Percentiles rank a stretch among this genome's conserved stretches.
Conservation (phyloP, 2,888 invertebrate species). For the Phalera bucephala region DNA sequence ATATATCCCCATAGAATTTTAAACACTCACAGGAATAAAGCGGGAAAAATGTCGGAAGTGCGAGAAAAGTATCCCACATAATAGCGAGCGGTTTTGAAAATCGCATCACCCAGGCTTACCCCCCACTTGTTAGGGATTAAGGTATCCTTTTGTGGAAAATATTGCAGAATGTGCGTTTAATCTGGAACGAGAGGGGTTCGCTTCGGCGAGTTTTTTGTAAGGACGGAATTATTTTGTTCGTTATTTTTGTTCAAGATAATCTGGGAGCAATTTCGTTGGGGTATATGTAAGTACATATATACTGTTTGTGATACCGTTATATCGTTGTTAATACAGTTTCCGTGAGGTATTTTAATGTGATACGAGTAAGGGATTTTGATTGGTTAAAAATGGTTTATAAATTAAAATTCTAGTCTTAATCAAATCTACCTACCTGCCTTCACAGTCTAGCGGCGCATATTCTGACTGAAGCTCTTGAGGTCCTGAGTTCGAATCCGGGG, state of each 20-base stretch:
- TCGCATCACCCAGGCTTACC: conserved; percentile 57
- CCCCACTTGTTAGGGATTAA: conserved; percentile 79
- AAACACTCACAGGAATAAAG: no score
- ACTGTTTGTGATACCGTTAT: conserved; percentile 8
- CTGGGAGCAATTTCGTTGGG: conserved; percentile 56
- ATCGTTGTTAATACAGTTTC: conserved; percentile 23
- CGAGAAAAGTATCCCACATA: no score
- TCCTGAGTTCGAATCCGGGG: no score
- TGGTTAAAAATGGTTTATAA: no score
- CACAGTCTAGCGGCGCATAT: no score
- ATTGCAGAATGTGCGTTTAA: conserved; percentile 80
- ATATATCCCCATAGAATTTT: no score
- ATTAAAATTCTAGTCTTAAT: no score
- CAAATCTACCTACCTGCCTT: no score
- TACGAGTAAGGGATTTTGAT: background rate
- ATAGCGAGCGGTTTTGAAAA: conserved; percentile 52
- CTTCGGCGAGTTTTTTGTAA: conserved; percentile 65
- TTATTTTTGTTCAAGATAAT: conserved; percentile 57
- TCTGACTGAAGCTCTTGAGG: no score
- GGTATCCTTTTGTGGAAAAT: conserved; percentile 80
- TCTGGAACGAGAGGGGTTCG: conserved; percentile 61
- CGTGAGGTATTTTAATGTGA: conserved; percentile 6
- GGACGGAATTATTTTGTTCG: conserved; percentile 37
- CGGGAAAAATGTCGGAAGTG: no score
- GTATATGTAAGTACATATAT: conserved; percentile 14